These are phyloP conservation scores for Troides oblongomaculatus DNA, from an alignment of 2,888 invertebrate species.

Conservation along the genomic window DNA sequence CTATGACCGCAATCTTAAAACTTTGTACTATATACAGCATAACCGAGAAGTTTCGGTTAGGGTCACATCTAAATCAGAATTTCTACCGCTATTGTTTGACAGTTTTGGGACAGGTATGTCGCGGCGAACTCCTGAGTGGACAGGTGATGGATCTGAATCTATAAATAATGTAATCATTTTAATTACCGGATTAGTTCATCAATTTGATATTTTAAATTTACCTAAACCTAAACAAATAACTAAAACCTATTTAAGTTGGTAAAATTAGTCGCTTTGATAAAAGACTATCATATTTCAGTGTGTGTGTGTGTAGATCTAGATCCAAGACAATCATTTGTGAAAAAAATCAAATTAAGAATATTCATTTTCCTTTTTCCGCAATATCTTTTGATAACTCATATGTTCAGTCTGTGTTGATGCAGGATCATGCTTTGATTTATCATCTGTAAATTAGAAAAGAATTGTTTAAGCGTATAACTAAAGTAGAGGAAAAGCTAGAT, in stretches of 20 bases:
- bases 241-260: too few relatives aligned
- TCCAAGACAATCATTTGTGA: neutral
- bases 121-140: neutral
- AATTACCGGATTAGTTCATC: neutral
- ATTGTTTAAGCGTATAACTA: too few relatives aligned
- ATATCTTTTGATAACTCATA: conserved; percentile 9
- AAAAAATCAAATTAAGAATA: neutral
- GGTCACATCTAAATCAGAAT: conserved; percentile 24
- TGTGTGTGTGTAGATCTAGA: neutral
- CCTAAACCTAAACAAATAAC: neutral
- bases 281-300: too few relatives aligned
- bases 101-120: conserved; percentile 23
- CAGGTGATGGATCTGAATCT: conserved; percentile 20
- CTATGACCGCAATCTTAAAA: conserved; percentile 6
- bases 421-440: neutral
- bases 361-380: conserved; percentile 1
- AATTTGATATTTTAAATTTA: neutral
- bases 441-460: conserved; percentile 6
- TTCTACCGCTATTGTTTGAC: conserved; percentile 22
- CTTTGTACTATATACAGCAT: conserved; percentile 18
- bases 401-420: neutral
- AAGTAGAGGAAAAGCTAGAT: neutral
- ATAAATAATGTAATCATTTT: conserved; percentile 4
- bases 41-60: conserved; percentile 15
- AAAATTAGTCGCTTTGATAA: too few relatives aligned